Evolutionary conservation across 2,113 vertebrate species (phyloP).

Genomic region (Neoarius graeffei): DNA sequence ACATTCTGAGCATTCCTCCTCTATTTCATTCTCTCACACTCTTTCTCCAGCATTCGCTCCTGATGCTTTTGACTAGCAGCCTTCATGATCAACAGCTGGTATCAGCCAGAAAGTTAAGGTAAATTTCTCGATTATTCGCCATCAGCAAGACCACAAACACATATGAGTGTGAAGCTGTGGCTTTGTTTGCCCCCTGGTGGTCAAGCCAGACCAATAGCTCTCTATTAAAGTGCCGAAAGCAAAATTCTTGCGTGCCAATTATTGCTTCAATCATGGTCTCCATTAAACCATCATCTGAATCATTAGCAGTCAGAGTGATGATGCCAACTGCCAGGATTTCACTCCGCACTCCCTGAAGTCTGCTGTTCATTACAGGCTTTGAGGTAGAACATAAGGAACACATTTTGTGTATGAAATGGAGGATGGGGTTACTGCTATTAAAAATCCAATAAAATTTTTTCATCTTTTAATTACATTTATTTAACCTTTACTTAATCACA

Average conservation of each 20-base stretch:
- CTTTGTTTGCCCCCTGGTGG: conserved; percentile 22
- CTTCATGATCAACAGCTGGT: conserved; percentile 39
- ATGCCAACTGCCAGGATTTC: conserved; percentile 7
- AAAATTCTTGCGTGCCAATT: background rate
- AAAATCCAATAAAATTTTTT: background rate
- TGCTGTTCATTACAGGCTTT: background rate
- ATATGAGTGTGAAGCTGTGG: background rate
- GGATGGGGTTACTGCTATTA: background rate
- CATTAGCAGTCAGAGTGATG: background rate
- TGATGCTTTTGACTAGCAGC: conserved; percentile 13
- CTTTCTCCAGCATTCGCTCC: background rate
- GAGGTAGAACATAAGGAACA: conserved; percentile 10
- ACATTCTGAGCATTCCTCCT: conserved; percentile 71
- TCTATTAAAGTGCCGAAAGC: background rate
- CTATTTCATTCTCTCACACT: conserved; percentile 21
- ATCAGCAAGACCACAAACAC: conserved; percentile 3
- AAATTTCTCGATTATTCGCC: background rate
- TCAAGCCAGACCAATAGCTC: background rate
- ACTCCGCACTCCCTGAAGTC: background rate
- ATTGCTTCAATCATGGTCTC: conserved; percentile 22
- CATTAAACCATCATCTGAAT: conserved; percentile 41
- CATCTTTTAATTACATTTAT: background rate
- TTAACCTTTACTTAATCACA: conserved; percentile 20
- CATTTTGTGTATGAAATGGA: background rate
- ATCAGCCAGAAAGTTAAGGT: conserved; percentile 10